These are phyloP conservation scores for Pomacea canaliculata DNA, from an alignment of 2,888 invertebrate species.

Conservation along the genomic window DNA sequence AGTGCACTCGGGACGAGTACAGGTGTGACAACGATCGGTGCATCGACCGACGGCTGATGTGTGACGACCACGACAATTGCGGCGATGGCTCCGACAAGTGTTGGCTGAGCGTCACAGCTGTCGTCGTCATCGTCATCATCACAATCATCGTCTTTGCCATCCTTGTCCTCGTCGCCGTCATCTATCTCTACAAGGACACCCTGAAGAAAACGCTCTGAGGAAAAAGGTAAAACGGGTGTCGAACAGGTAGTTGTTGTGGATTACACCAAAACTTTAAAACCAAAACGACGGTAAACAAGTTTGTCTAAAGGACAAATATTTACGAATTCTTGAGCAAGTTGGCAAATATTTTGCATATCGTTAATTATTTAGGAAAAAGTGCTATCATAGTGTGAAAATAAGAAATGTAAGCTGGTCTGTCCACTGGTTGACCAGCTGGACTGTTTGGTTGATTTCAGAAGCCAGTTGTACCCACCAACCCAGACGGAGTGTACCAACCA, in stretches of 20 bases:
- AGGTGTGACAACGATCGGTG: conserved; percentile 13
- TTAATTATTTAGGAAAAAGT: no score
- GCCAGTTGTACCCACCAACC: conserved; percentile 1
- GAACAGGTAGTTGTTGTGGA: neutral
- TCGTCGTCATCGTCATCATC: conserved; percentile 13
- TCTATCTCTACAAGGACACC: conserved; percentile 4
- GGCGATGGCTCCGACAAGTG: conserved; percentile 17
- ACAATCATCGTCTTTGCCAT: conserved; percentile 14
- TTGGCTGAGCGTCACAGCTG: neutral
- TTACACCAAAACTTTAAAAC: no score
- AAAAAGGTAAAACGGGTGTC: neutral
- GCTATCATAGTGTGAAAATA: no score
- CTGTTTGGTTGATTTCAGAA: conserved; percentile 1
- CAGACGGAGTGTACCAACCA: conserved; percentile 23
- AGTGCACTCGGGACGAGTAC: neutral
- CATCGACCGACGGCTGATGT: neutral
- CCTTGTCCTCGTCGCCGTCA: conserved; percentile 9
- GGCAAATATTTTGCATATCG: no score
- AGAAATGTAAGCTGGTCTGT: no score
- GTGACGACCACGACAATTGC: conserved; percentile 23
- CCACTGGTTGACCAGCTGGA: no score
- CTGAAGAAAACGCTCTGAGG: neutral
- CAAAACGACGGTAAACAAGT: no score
- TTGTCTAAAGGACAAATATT: no score
- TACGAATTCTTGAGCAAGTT: no score